Conservation (phyloP, 2,888 invertebrate genomes). For the Chloroclysta siterata region DNA sequence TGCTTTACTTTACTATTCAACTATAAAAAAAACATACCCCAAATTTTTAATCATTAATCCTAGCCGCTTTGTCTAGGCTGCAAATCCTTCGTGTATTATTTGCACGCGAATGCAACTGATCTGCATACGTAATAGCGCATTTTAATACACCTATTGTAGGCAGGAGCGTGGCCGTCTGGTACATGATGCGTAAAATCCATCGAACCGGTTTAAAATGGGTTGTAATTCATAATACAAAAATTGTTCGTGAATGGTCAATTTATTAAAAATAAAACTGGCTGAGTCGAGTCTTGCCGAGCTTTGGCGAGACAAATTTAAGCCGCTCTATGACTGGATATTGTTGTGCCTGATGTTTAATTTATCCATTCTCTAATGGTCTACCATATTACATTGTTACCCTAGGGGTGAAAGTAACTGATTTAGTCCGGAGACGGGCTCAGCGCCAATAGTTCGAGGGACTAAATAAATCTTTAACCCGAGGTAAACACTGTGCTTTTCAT, state of each 20-base stretch:
- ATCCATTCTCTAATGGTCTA: too few relatives aligned
- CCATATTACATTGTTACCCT: too few relatives aligned
- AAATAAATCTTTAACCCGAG: too few relatives aligned
- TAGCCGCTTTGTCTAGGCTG: slow-evolving; percentile 72
- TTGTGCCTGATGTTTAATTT: too few relatives aligned
- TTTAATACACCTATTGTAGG: slow-evolving; percentile 65
- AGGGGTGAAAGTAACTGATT: too few relatives aligned
- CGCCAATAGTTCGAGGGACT: too few relatives aligned
- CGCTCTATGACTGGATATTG: not conserved
- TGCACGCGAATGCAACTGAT: slow-evolving; percentile 66
- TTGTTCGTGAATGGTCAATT: slow-evolving; percentile 5
- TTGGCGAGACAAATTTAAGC: not conserved
- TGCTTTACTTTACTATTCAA: slow-evolving; percentile 54
- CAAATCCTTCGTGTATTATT: slow-evolving; percentile 63
- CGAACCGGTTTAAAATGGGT: slow-evolving; percentile 52
- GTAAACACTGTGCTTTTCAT: too few relatives aligned
- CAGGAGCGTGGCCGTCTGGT: slow-evolving; percentile 39
- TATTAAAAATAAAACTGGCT: not conserved
- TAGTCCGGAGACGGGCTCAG: too few relatives aligned
- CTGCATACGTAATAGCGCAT: slow-evolving; percentile 67
- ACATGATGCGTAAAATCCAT: slow-evolving; percentile 48
- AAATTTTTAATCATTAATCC: slow-evolving; percentile 76
- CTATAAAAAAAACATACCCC: slow-evolving; percentile 66
- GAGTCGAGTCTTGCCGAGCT: not conserved
- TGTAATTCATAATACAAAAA: slow-evolving; percentile 47